Percentiles rank a stretch among this genome's conserved stretches.
These are phyloP conservation scores for Panthera leo DNA, from an alignment of 2,113 vertebrate genomes.

Conservation along the genomic window DNA sequence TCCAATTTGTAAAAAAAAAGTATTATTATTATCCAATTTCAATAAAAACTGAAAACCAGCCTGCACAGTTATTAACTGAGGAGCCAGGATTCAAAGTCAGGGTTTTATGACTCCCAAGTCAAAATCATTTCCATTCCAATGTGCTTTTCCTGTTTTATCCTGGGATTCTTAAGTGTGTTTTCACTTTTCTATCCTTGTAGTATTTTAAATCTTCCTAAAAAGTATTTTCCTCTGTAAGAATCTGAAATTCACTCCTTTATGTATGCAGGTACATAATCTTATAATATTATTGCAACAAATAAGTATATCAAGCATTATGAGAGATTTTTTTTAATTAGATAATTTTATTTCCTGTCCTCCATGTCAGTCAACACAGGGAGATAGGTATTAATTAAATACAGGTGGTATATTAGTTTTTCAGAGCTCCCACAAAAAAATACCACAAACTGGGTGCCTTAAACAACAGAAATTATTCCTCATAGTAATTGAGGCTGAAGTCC, in stretches of 20 bases:
- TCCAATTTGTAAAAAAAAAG: not conserved
- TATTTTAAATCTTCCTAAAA: conserved; percentile 9
- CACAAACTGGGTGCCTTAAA: not conserved
- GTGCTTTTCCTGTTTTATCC: not conserved
- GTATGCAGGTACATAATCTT: not conserved
- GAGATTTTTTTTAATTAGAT: not conserved
- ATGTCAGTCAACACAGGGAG: not conserved
- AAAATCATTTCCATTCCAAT: not conserved
- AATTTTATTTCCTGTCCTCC: not conserved
- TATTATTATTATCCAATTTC: not conserved
- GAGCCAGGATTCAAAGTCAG: not conserved
- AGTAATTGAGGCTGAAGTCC: not conserved
- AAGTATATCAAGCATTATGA: not conserved
- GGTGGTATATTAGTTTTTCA: not conserved
- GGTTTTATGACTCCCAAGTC: not conserved
- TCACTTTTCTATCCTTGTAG: not conserved
- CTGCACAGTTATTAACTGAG: not conserved
- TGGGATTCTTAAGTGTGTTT: conserved; percentile 20
- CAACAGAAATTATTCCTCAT: not conserved
- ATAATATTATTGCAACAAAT: not conserved
- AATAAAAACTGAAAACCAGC: not conserved
- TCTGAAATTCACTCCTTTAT: not conserved
- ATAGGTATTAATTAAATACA: not conserved
- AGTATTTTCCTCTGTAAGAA: not conserved
- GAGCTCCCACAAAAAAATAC: not conserved